Percentiles rank a stretch among this genome's conserved stretches.
Evolutionary conservation across 2,888 invertebrate genomes (phyloP).

Genomic region (Platycheirus albimanus): DNA sequence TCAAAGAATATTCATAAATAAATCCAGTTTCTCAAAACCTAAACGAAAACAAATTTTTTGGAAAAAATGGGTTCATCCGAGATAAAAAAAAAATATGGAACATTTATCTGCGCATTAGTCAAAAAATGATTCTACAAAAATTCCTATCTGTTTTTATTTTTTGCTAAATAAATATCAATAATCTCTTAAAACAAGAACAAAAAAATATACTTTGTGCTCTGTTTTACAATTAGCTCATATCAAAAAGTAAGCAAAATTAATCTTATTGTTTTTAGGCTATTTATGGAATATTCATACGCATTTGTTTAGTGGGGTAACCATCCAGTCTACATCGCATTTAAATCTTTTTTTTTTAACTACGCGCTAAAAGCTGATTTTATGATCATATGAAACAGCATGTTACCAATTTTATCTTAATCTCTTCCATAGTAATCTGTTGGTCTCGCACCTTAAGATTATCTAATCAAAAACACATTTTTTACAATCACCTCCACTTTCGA

Average conservation of each 20-base stretch:
- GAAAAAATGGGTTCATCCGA: background rate
- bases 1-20: too few species aligned
- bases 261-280: slow-evolving; percentile 2
- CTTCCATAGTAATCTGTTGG: background rate
- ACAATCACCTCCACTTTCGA: slow-evolving; percentile 10
- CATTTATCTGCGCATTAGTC: slow-evolving; percentile 22
- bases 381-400: background rate
- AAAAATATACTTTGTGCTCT: too few species aligned
- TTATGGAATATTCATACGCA: slow-evolving; percentile 23
- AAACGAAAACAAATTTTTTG: too few species aligned
- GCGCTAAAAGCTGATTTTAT: too few species aligned
- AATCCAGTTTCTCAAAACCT: too few species aligned
- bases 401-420: slow-evolving; percentile 40
- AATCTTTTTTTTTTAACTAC: background rate
- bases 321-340: background rate
- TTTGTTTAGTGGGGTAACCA: background rate
- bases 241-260: slow-evolving; percentile 3
- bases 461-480: slow-evolving; percentile 23
- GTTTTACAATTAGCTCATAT: too few species aligned
- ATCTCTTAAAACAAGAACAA: background rate
- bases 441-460: slow-evolving; percentile 8
- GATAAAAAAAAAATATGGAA: too few species aligned
- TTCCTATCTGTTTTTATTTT: too few species aligned
- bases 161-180: background rate
- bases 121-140: background rate